Base-by-base conservation (phyloP, 2,113 vertebrate species). In the Pygoscelis adeliae region DNA sequence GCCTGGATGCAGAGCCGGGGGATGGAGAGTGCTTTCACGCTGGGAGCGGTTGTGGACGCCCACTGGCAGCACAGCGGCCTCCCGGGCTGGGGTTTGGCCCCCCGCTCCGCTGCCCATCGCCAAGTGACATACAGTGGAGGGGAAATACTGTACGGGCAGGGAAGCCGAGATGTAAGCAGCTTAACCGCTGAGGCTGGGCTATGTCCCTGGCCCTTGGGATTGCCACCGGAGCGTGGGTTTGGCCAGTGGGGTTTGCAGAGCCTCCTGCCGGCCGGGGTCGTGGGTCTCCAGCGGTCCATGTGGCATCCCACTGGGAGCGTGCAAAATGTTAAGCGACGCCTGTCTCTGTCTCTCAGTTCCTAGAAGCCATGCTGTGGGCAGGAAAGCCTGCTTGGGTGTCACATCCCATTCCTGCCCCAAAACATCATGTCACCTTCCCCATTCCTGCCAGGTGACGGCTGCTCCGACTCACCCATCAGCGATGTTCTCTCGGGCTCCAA, bases 221-320 rank as follows among this genome's bases (percentile, higher is more conserved):
- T 67, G 89, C 30, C 1, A 5, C 69, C 0, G 32, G 47, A 70
- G 56, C 0, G 0, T 0, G 5, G 78, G 49, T 52, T 87, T 83
- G 79, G 62, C 38, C 38, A 40, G 67, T 3, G 7, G 23, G 23
- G 46, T 58, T 78, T 66, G 53, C 25, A 4, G 71, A 92, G 58
- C 66, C n/a, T 90, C 71, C 47, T 0, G 0, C 25, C 2, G 2
- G 29, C 63, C 0, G 0, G 38, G 74, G 56, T 40, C 6, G 1
- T 0, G 0, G 71, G 15, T 70, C 58, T 88, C 58, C 2, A 1
- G 58, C 2, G 23, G 47, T 81, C 83, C 26, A 0, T 52, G 59
- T 2, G 11, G 30, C 72, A 18, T 90, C 86, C 83, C 1, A 0
- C 80, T 55, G 72, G 83, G 83, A 84, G 46, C 15, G 0, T 1